phyloP scores from a whole-genome alignment of 1,140 invertebrate genomes.

The Saccostrea glomerata region DNA sequence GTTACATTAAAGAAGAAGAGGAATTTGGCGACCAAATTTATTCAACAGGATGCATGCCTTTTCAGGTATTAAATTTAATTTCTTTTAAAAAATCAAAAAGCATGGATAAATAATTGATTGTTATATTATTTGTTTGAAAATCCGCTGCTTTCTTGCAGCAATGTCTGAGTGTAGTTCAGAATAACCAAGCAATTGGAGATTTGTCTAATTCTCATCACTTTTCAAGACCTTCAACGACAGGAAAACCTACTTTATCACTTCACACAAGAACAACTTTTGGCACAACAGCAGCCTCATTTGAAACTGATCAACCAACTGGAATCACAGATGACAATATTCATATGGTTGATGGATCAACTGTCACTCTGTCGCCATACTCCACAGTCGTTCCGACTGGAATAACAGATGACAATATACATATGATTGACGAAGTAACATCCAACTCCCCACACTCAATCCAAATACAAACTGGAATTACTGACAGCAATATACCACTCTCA shows the following conservation, averaged over 20 bases:
- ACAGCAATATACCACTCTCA: background rate
- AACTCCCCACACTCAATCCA: background rate
- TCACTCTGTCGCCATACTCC: background rate
- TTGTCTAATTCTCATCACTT: constrained; percentile 27
- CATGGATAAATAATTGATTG: background rate
- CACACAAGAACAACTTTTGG: background rate
- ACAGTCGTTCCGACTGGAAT: background rate
- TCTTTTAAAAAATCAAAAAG: background rate
- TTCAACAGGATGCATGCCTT: background rate
- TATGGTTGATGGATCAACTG: background rate
- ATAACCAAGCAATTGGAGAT: background rate
- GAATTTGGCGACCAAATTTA: constrained; percentile 10
- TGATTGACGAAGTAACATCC: background rate
- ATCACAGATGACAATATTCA: background rate
- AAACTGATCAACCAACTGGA: background rate
- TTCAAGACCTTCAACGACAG: background rate
- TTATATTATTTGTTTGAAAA: background rate
- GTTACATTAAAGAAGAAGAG: background rate
- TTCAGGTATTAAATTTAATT: background rate
- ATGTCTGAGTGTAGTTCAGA: background rate
- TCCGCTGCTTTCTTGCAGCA: background rate
- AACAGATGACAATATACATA: background rate
- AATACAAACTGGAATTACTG: background rate
- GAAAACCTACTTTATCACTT: background rate
- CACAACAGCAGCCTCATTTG: background rate